A percentile compares a stretch with the other conserved stretches of the same genome.
These are phyloP conservation scores for Saccostrea glomerata DNA, from an alignment of 1,140 invertebrate genomes.

Conservation along the genomic window DNA sequence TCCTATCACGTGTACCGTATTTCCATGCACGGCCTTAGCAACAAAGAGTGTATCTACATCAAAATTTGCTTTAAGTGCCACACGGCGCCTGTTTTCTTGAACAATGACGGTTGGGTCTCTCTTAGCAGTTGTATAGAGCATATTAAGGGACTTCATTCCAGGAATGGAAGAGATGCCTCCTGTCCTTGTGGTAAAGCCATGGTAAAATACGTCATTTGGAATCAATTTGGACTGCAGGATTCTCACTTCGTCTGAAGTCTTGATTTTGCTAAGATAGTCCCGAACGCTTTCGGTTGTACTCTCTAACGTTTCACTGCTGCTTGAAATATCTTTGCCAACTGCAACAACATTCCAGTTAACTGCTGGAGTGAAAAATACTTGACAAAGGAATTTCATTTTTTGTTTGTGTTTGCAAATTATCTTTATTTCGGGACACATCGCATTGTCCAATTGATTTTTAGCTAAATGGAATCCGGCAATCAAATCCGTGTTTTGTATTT, in stretches of 20 bases:
- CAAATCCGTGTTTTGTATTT: neutral
- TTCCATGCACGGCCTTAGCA: constrained; percentile 60
- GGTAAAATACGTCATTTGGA: constrained; percentile 57
- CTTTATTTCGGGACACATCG: neutral
- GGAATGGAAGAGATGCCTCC: constrained; percentile 59
- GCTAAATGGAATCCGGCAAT: constrained; percentile 28
- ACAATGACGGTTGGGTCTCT: constrained; percentile 57
- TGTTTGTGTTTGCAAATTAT: neutral
- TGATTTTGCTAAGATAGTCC: neutral
- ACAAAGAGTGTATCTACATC: constrained; percentile 49
- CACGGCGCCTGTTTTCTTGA: constrained; percentile 60
- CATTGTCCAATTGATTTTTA: neutral
- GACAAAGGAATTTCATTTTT: neutral
- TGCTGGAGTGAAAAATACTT: constrained; percentile 12
- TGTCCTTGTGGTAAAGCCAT: constrained; percentile 61
- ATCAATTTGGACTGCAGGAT: constrained; percentile 57
- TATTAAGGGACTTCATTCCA: constrained; percentile 60
- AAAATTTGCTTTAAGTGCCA: constrained; percentile 54
- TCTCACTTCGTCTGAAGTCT: constrained; percentile 45
- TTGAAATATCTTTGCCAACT: neutral
- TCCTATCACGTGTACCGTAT: constrained; percentile 56
- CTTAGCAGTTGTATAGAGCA: constrained; percentile 58
- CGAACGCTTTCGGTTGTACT: neutral
- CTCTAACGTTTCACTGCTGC: neutral
- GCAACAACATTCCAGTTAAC: neutral